phyloP scores from a whole-genome alignment of 2,888 invertebrate species.

The Ectobius pallidus region DNA sequence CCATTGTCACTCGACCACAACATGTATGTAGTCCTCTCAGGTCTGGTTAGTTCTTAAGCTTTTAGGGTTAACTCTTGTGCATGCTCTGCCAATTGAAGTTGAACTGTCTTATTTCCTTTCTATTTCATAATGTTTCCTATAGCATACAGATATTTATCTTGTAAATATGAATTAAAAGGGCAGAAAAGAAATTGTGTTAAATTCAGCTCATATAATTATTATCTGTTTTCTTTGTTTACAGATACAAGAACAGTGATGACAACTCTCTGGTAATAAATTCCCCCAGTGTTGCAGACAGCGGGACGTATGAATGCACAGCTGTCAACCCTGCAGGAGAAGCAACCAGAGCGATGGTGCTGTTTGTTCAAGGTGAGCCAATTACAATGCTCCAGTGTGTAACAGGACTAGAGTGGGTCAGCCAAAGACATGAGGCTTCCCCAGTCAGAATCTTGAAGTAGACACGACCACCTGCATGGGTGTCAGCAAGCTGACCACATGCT shows the following conservation, averaged over 20 bases:
- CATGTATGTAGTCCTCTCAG: neutral
- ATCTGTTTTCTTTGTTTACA: constrained; percentile 8
- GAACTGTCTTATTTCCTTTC: too few relatives aligned
- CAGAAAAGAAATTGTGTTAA: neutral
- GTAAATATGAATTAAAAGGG: neutral
- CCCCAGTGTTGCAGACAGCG: constrained; percentile 48
- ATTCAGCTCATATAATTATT: neutral
- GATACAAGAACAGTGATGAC: constrained; percentile 44
- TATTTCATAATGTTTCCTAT: too few relatives aligned
- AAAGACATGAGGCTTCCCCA: too few relatives aligned
- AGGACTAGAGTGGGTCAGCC: too few relatives aligned
- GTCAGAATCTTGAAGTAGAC: too few relatives aligned
- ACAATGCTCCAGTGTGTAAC: too few relatives aligned
- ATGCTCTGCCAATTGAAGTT: too few relatives aligned
- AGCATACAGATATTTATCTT: too few relatives aligned
- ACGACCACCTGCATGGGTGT: too few relatives aligned
- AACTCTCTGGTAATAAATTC: constrained; percentile 43
- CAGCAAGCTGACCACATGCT: too few relatives aligned
- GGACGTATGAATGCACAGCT: constrained; percentile 54
- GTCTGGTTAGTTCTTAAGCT: too few relatives aligned
- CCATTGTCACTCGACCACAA: constrained; percentile 47
- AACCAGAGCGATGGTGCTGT: constrained; percentile 24
- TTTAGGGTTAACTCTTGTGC: too few relatives aligned
- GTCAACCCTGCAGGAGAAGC: constrained; percentile 50
- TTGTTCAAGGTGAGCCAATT: constrained; percentile 40